phyloP scores from a whole-genome alignment of 1,140 invertebrate species.

The Drosophila malerkotliana region DNA sequence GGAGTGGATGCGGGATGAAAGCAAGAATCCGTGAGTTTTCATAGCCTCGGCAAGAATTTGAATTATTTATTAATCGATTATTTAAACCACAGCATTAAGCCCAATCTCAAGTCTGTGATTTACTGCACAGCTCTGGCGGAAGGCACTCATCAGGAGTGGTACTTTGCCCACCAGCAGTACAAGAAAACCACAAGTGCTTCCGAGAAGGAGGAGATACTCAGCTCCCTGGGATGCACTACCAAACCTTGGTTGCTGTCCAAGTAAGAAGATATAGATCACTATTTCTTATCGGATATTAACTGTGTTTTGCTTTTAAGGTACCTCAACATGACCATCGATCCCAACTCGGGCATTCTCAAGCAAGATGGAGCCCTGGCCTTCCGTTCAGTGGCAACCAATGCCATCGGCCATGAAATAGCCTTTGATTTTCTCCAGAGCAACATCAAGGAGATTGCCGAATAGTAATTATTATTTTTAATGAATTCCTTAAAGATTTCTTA shows the following conservation, averaged over 20 bases:
- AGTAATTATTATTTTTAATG: constrained; percentile 81
- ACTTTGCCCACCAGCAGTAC: constrained; percentile 86
- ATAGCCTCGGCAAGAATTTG: no score
- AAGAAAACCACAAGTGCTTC: constrained; percentile 85
- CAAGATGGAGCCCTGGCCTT: constrained; percentile 85
- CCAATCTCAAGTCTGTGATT: constrained; percentile 84
- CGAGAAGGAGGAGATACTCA: constrained; percentile 87
- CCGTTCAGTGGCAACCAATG: constrained; percentile 80
- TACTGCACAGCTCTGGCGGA: constrained; percentile 86
- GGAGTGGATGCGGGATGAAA: constrained; percentile 84
- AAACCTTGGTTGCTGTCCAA: constrained; percentile 82
- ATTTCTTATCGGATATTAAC: not conserved
- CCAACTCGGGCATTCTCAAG: constrained; percentile 84
- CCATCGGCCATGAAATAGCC: constrained; percentile 85
- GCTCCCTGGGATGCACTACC: constrained; percentile 86
- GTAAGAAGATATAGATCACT: constrained; percentile 78
- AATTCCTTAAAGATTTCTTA: not conserved
- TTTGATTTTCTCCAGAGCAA: constrained; percentile 85
- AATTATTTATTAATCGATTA: not conserved
- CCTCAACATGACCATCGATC: constrained; percentile 84
- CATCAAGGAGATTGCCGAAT: constrained; percentile 83
- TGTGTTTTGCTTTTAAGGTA: constrained; percentile 69
- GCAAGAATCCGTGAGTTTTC: constrained; percentile 67
- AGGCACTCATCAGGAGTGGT: constrained; percentile 85
- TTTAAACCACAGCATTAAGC: constrained; percentile 80